Percentiles rank a stretch among this genome's conserved stretches.
Evolutionary conservation across 2,888 invertebrate species (phyloP).

Genomic region (Chesias legatella): DNA sequence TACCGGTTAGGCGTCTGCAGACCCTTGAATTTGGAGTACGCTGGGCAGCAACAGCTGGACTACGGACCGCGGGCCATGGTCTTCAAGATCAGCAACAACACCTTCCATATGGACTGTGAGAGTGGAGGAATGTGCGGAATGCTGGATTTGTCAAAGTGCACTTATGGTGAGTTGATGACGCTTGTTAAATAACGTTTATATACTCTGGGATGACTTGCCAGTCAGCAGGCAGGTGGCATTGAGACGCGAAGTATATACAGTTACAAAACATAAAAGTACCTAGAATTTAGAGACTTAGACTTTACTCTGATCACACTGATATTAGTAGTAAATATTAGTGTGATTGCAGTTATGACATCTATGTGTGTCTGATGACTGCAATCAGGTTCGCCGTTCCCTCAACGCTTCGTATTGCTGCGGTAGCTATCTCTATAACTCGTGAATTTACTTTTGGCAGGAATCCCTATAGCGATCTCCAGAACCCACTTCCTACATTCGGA

Average conservation of each 20-base stretch:
- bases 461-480: slow-evolving; percentile 84
- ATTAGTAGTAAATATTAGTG: no score
- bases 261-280: no score
- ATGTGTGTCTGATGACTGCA: no score
- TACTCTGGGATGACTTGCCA: no score
- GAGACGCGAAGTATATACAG: no score
- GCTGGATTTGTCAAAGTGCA: slow-evolving; percentile 83
- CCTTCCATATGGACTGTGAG: slow-evolving; percentile 82
- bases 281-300: no score
- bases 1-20: slow-evolving; percentile 89
- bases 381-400: no score
- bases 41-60: slow-evolving; percentile 35
- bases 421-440: no score
- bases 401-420: no score
- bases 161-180: slow-evolving; percentile 80
- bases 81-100: slow-evolving; percentile 81
- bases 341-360: no score
- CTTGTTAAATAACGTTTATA: not conserved
- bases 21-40: slow-evolving; percentile 69
- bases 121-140: slow-evolving; percentile 81
- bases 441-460: slow-evolving; percentile 78
- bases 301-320: no score
- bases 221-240: no score
- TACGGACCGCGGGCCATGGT: slow-evolving; percentile 81
- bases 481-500: slow-evolving; percentile 82